Evolutionary conservation across 2,888 invertebrate genomes (phyloP).

Genomic region (Cerceris rybyensis): DNA sequence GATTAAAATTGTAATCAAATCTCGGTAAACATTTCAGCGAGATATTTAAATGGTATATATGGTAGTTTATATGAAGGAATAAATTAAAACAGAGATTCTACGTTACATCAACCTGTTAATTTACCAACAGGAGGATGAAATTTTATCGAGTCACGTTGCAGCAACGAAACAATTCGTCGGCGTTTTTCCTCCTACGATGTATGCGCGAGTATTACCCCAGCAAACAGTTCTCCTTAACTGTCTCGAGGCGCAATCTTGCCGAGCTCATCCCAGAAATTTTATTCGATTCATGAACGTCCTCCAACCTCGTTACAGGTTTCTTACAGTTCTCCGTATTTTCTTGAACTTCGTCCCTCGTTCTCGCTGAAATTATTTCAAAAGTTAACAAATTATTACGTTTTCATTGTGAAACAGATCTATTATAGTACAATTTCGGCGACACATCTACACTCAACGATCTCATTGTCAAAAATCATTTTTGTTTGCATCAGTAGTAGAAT

Average conservation of each 20-base stretch:
- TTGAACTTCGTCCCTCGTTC: slow-evolving; percentile 9
- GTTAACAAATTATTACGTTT: neutral
- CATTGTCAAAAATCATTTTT: too few relatives aligned
- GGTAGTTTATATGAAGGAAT: neutral
- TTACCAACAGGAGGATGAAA: neutral
- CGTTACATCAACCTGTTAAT: slow-evolving; percentile 21
- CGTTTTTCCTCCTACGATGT: slow-evolving; percentile 25
- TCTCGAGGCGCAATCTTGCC: slow-evolving; percentile 39
- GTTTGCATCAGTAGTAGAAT: too few relatives aligned
- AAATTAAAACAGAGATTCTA: neutral
- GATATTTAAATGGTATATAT: too few relatives aligned
- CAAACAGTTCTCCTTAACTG: slow-evolving; percentile 41
- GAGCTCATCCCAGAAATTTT: slow-evolving; percentile 38
- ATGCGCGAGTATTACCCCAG: slow-evolving; percentile 13
- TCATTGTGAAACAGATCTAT: too few relatives aligned
- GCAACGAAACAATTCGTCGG: slow-evolving; percentile 11
- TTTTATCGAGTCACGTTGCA: slow-evolving; percentile 17
- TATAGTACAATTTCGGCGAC: too few relatives aligned
- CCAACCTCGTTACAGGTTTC: slow-evolving; percentile 30
- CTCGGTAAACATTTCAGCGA: too few relatives aligned
- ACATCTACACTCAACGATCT: too few relatives aligned
- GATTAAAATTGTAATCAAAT: too few relatives aligned
- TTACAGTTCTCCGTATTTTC: neutral
- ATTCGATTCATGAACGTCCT: slow-evolving; percentile 35
- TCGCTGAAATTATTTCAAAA: neutral